A percentile compares a stretch with the other conserved stretches of the same genome.
Conservation (phyloP, 2,888 invertebrate genomes). For the Mylabris sibirica region DNA sequence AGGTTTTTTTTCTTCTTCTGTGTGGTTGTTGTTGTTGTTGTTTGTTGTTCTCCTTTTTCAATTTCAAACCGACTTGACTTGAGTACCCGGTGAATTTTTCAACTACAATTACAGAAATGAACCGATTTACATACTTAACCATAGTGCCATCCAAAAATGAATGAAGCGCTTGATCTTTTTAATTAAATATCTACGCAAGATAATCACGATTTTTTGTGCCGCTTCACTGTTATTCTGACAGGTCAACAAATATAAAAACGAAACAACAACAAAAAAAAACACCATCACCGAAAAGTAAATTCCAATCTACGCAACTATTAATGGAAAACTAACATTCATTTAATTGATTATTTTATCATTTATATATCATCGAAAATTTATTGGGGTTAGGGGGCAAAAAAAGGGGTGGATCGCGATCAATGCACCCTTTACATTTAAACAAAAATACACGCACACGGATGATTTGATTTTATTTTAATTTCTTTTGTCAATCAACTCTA, state of each 20-base stretch:
- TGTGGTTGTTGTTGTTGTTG: too few relatives aligned
- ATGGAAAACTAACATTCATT: conserved; percentile 24
- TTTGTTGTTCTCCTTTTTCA: neutral
- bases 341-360: conserved; percentile 33
- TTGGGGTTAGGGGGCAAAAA: conserved; percentile 27
- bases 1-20: neutral
- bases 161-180: too few relatives aligned
- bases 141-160: too few relatives aligned
- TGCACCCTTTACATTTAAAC: neutral
- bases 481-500: neutral
- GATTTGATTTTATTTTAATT: neutral
- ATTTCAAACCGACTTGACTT: neutral
- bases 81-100: neutral
- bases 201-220: too few relatives aligned
- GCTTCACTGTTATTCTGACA: too few relatives aligned
- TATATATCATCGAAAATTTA: conserved; percentile 16
- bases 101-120: neutral
- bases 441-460: neutral
- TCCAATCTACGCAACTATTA: conserved; percentile 26
- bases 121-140: too few relatives aligned
- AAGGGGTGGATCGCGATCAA: conserved; percentile 11
- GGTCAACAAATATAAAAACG: neutral
- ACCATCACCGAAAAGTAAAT: neutral
- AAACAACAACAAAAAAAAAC: neutral
- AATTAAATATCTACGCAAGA: too few relatives aligned